phyloP scores from a whole-genome alignment of 2,113 vertebrate species.

The Pluvianellus socialis region DNA sequence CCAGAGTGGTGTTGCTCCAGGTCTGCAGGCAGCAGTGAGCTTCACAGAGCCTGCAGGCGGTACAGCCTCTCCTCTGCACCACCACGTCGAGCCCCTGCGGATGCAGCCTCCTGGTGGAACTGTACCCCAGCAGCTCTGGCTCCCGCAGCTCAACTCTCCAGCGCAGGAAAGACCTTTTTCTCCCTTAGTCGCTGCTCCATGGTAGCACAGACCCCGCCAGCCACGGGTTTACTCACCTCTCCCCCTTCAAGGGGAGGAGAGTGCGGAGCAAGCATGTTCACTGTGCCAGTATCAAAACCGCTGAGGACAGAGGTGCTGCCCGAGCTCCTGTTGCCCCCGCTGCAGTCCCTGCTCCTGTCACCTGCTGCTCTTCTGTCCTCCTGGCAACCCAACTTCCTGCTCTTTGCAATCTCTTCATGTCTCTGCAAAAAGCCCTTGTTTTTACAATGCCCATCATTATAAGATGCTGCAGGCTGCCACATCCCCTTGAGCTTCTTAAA shows the following conservation, averaged over 20 bases:
- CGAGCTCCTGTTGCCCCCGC: background rate
- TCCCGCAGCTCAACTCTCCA: background rate
- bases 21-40: background rate
- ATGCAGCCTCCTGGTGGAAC: background rate
- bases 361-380: background rate
- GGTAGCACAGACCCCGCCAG: background rate
- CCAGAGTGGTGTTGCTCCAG: background rate
- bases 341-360: background rate
- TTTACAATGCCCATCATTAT: background rate
- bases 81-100: accelerated
- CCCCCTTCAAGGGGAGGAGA: background rate
- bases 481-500: background rate
- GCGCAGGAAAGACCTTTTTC: background rate
- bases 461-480: background rate
- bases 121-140: background rate
- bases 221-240: background rate
- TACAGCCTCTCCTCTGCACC: background rate
- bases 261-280: accelerated
- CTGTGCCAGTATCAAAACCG: background rate
- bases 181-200: background rate
- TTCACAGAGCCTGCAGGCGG: background rate
- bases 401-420: background rate
- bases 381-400: background rate
- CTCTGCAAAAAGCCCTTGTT: background rate
- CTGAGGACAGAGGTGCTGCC: background rate